phyloP scores from a whole-genome alignment of 2,797 vertebrate genomes.

The Bovichtus variegatus region DNA sequence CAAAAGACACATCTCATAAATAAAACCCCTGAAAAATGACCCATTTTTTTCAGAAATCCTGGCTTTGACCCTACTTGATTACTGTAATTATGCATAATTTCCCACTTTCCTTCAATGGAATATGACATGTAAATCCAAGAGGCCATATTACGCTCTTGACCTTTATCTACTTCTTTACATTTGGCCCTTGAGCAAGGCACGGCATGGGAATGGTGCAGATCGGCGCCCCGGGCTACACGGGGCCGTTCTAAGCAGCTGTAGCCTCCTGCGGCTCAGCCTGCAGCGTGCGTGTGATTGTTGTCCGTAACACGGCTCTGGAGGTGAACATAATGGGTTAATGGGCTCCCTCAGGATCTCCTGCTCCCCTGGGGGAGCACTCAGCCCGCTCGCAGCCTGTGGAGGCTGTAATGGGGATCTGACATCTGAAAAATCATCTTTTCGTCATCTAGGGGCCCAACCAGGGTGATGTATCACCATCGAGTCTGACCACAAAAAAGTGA shows the following conservation, averaged over 20 bases:
- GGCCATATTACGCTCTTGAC: slow-evolving; percentile 23
- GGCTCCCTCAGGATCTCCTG: slow-evolving; percentile 65
- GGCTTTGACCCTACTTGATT: background rate
- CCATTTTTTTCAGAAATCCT: background rate
- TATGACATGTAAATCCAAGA: slow-evolving; percentile 6
- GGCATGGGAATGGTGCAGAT: slow-evolving; percentile 50
- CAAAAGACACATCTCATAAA: too few species aligned
- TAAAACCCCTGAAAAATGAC: too few species aligned
- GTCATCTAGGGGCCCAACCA: too few species aligned
- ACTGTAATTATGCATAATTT: background rate
- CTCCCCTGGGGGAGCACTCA: slow-evolving; percentile 61
- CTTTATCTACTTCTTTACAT: slow-evolving; percentile 20
- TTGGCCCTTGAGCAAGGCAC: slow-evolving; percentile 50
- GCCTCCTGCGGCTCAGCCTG: slow-evolving; percentile 62
- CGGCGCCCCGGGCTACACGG: slow-evolving; percentile 30
- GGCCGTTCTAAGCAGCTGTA: slow-evolving; percentile 55
- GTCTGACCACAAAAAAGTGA: background rate
- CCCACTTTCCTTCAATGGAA: background rate
- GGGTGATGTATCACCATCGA: too few species aligned
- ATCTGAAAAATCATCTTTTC: too few species aligned
- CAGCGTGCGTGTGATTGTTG: slow-evolving; percentile 62
- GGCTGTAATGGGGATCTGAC: slow-evolving; percentile 29
- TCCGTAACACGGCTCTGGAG: slow-evolving; percentile 64
- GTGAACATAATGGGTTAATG: slow-evolving; percentile 77
- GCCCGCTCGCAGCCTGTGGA: slow-evolving; percentile 31